These are phyloP conservation scores for Stomatorhinus walkeri DNA, from an alignment of 2,797 vertebrate species.

Conservation along the genomic window DNA sequence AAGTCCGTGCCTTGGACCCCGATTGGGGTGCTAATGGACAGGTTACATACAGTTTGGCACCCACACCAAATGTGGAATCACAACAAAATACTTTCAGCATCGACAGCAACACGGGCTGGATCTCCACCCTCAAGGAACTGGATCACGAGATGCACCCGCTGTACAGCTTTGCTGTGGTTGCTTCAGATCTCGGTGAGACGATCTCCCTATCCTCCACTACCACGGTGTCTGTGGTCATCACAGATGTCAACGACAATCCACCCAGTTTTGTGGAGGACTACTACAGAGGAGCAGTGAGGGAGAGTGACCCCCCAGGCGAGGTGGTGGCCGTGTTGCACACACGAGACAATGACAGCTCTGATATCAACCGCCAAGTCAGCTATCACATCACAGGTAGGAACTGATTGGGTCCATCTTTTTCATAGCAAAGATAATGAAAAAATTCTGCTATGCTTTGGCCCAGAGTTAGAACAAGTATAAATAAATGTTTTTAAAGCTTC, in stretches of 20 bases:
- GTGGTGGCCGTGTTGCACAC: slow-evolving; percentile 92
- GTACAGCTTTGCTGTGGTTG: slow-evolving; percentile 82
- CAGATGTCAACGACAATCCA: slow-evolving; percentile 86
- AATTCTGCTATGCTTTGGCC: not conserved
- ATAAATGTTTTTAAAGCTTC: slow-evolving; percentile 9
- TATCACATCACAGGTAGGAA: slow-evolving; percentile 93
- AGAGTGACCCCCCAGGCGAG: slow-evolving; percentile 85
- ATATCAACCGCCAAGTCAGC: slow-evolving; percentile 86
- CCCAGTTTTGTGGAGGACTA: slow-evolving; percentile 76
- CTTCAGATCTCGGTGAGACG: slow-evolving; percentile 82
- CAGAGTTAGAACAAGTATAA: not conserved
- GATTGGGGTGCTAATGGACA: slow-evolving; percentile 89
- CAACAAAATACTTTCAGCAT: slow-evolving; percentile 73
- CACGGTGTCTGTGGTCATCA: slow-evolving; percentile 77
- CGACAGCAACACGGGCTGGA: slow-evolving; percentile 90
- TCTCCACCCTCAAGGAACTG: slow-evolving; percentile 79
- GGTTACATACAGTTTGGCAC: slow-evolving; percentile 78
- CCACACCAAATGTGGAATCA: slow-evolving; percentile 52
- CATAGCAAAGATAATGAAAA: not conserved
- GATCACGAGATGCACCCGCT: slow-evolving; percentile 82
- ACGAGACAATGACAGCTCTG: slow-evolving; percentile 82
- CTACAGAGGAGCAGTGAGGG: slow-evolving; percentile 79
- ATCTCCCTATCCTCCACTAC: slow-evolving; percentile 77
- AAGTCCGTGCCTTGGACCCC: slow-evolving; percentile 76
- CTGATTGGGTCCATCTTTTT: not conserved